Evolutionary conservation across 2,113 vertebrate species (phyloP).

Genomic region (Polypterus senegalus): DNA sequence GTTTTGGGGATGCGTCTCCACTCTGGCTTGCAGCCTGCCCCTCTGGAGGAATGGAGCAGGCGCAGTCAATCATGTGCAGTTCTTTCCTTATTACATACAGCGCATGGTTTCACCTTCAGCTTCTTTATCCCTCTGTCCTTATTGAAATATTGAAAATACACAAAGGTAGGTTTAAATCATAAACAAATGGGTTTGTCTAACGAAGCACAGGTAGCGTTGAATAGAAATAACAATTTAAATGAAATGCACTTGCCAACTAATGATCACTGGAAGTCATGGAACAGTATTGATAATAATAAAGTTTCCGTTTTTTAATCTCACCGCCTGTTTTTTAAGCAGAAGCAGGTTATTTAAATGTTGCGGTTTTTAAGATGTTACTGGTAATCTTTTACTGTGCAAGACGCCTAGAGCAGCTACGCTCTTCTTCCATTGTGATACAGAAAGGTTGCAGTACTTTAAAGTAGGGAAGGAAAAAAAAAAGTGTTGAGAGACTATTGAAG

Average conservation of each 20-base stretch:
- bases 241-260: conserved; percentile 1
- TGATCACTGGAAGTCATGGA: neutral
- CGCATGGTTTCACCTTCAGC: conserved; percentile 63
- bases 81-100: conserved; percentile 44
- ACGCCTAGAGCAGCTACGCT: conserved; percentile 2
- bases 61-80: conserved; percentile 63
- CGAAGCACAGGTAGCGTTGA: too few species aligned
- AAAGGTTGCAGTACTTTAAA: conserved; percentile 42
- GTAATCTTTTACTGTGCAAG: conserved; percentile 4
- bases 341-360: conserved; percentile 10
- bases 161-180: conserved; percentile 39
- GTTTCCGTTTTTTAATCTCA: conserved; percentile 3
- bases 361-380: neutral
- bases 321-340: conserved; percentile 2
- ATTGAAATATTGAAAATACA: conserved; percentile 19
- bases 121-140: conserved; percentile 46
- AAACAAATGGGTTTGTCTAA: neutral
- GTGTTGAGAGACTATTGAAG: conserved; percentile 26
- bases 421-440: conserved; percentile 43
- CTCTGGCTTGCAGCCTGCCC: conserved; percentile 9
- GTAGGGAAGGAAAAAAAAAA: conserved; percentile 19
- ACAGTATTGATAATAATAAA: conserved; percentile 7
- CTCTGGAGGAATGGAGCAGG: conserved; percentile 36
- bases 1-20: too few species aligned
- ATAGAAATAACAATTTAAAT: neutral